These are phyloP conservation scores for Pocota personata DNA, from an alignment of 2,888 invertebrate genomes.

Conservation along the genomic window DNA sequence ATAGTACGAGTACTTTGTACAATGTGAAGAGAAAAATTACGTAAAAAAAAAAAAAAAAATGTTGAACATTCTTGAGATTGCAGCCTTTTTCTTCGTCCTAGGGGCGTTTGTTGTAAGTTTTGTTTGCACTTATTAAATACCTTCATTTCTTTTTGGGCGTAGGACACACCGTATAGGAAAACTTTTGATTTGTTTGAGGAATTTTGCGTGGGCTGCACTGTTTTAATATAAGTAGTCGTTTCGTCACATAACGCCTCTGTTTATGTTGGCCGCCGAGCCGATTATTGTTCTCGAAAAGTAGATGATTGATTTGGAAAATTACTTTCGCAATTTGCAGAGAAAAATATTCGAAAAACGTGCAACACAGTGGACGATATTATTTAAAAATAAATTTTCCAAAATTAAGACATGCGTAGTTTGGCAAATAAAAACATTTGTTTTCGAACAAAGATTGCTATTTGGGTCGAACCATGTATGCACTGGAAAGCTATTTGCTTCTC, in stretches of 20 bases:
- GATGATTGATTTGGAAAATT: constrained; percentile 7
- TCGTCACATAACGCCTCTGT: neutral
- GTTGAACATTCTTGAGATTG: constrained; percentile 53
- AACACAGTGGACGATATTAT: neutral
- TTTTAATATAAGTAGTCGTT: neutral
- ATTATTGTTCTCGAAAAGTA: neutral
- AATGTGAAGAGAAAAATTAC: constrained; percentile 43
- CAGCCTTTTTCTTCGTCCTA: constrained; percentile 51
- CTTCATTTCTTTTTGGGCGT: neutral
- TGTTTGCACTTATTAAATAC: neutral
- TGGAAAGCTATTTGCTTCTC: neutral
- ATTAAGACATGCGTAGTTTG: constrained; percentile 1
- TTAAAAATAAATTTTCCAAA: constrained; percentile 39
- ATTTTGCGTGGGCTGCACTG: neutral
- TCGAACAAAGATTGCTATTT: neutral
- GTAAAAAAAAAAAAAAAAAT: constrained; percentile 30
- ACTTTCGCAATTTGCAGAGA: neutral
- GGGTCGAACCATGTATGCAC: no score
- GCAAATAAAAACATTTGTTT: neutral
- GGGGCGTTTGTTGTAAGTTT: constrained; percentile 56
- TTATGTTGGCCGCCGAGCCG: neutral
- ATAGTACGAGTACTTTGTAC: neutral
- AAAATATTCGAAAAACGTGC: neutral
- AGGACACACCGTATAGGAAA: neutral
- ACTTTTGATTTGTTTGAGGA: neutral